These are phyloP conservation scores for Parnassius orleans DNA, from an alignment of 2,888 invertebrate species.

Conservation along the genomic window DNA sequence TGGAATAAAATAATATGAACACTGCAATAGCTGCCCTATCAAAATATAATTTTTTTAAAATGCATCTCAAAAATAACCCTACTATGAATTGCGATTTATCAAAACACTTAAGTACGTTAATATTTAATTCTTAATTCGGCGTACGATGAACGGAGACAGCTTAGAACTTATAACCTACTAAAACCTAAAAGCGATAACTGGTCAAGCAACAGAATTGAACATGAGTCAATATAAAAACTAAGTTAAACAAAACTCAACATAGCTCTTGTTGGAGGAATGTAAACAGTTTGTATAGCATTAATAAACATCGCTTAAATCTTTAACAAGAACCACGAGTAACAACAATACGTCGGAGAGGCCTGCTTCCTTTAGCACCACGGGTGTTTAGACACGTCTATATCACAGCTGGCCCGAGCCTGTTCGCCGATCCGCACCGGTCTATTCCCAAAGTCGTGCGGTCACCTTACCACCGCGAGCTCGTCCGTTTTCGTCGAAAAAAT, in stretches of 20 bases:
- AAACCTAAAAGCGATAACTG: slow-evolving; percentile 65
- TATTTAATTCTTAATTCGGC: slow-evolving; percentile 67
- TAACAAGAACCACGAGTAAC: slow-evolving; percentile 72
- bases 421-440: slow-evolving; percentile 17
- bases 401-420: slow-evolving; percentile 23
- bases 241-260: slow-evolving; percentile 76
- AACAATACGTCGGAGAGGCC: slow-evolving; percentile 69
- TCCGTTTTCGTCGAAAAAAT: neutral
- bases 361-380: slow-evolving; percentile 71
- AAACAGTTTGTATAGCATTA: slow-evolving; percentile 74
- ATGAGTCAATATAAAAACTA: slow-evolving; percentile 66
- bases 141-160: slow-evolving; percentile 60
- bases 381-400: slow-evolving; percentile 36
- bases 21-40: slow-evolving; percentile 74
- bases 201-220: slow-evolving; percentile 61
- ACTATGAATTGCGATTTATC: slow-evolving; percentile 55
- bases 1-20: slow-evolving; percentile 67
- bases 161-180: slow-evolving; percentile 62
- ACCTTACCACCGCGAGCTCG: too few species aligned
- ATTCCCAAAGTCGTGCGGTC: neutral
- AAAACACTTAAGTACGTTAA: slow-evolving; percentile 72
- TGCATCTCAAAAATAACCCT: slow-evolving; percentile 74
- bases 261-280: slow-evolving; percentile 77
- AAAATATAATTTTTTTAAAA: slow-evolving; percentile 58
- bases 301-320: slow-evolving; percentile 65